phyloP scores from a whole-genome alignment of 2,888 invertebrate species.

The Eupithecia subfuscata region DNA sequence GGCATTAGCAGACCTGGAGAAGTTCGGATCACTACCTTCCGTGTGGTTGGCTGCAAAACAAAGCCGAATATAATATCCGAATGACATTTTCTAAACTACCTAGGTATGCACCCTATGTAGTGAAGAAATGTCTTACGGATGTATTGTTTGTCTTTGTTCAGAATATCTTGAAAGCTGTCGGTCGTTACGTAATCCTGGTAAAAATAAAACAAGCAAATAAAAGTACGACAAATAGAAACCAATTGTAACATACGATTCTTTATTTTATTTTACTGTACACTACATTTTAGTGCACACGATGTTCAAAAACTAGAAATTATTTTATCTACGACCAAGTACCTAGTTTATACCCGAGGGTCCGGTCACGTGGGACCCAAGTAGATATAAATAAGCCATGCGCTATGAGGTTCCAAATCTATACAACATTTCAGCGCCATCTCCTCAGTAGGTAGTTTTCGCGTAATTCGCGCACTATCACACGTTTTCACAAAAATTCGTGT shows the following conservation, averaged over 20 bases:
- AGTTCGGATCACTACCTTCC: not conserved
- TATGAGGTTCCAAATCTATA: not conserved
- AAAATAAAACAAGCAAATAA: not conserved
- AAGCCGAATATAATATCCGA: not conserved
- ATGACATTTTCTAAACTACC: not conserved
- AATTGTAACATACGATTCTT: not conserved
- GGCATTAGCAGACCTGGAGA: not conserved
- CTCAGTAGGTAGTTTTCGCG: too few relatives aligned
- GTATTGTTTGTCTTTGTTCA: slow-evolving; percentile 32
- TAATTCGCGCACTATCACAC: too few relatives aligned
- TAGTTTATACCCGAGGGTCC: too few relatives aligned
- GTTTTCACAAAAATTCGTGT: not conserved
- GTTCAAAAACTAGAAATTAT: too few relatives aligned
- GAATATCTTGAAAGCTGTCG: slow-evolving; percentile 32
- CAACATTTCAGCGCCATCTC: not conserved
- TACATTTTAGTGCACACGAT: too few relatives aligned
- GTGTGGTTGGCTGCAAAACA: not conserved
- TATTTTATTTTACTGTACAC: too few relatives aligned
- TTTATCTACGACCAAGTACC: too few relatives aligned
- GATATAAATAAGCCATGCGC: too few relatives aligned
- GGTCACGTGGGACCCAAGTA: not conserved
- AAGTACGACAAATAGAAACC: not conserved
- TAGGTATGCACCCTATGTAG: not conserved
- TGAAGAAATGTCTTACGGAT: slow-evolving; percentile 27
- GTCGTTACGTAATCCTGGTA: not conserved